Evolutionary conservation across 2,888 invertebrate genomes (phyloP).

Genomic region (Ctena decussata): DNA sequence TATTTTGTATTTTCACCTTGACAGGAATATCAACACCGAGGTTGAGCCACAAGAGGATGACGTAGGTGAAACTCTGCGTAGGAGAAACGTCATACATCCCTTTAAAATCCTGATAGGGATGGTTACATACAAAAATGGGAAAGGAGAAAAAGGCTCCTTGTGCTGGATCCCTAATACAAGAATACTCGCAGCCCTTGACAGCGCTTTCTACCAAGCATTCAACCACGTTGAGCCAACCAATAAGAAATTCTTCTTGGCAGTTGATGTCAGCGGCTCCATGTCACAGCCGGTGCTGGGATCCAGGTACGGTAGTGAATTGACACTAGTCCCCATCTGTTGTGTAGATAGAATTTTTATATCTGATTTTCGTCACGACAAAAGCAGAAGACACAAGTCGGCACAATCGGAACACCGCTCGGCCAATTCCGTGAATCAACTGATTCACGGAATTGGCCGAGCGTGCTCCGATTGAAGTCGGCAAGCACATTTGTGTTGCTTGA

Average conservation of each 20-base stretch:
- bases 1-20: too few species aligned
- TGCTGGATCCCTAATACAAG: conserved; percentile 79
- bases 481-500: too few species aligned
- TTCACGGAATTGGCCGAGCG: too few species aligned
- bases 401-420: too few species aligned
- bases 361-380: too few species aligned
- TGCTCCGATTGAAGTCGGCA: too few species aligned
- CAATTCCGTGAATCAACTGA: too few species aligned
- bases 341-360: too few species aligned
- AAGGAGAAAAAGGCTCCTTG: conserved; percentile 85
- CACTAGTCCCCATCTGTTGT: too few species aligned
- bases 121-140: conserved; percentile 79
- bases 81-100: conserved; percentile 81
- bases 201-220: conserved; percentile 85
- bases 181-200: conserved; percentile 79
- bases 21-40: conserved; percentile 4
- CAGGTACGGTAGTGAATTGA: conserved; percentile 53
- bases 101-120: conserved; percentile 83
- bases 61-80: background rate
- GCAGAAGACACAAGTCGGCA: too few species aligned
- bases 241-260: conserved; percentile 89
- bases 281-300: conserved; percentile 83
- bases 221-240: conserved; percentile 88
- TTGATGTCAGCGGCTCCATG: conserved; percentile 89
- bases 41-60: background rate